Evolutionary conservation across 2,113 vertebrate species (phyloP), one percentile per base, ranked within the genome.

Genomic region (Menidia beryllina): DNA sequence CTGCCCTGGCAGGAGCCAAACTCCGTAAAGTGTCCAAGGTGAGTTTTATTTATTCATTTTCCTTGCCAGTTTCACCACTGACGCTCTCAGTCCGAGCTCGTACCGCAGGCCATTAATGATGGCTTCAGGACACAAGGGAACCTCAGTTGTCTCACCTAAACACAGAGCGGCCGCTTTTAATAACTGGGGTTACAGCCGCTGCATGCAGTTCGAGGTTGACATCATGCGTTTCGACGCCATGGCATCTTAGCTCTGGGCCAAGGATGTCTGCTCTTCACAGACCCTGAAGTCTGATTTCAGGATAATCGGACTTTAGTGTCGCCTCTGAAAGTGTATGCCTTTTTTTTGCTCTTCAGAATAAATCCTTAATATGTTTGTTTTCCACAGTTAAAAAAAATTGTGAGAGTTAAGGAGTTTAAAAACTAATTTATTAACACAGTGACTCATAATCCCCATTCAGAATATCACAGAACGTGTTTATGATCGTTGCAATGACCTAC

Each of bases 21-120:
- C 95, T 98, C 39, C 95, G 94, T 63, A 97, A 94, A 91, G 86
- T 93, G 4, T 85, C 93, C 65, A 97, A 95, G 94, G 96, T 97
- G 68, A 91, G 78, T 25, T 19, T 14, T 6, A n/a, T n/a, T n/a
- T n/a, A n/a, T n/a, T n/a, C n/a, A n/a, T n/a, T n/a, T n/a, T n/a
- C n/a, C n/a, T 7, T 21, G 17, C 7, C 17, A 4, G 43, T 49
- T 43, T 30, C 17, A 3, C 23, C 1, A 20, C 25, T 45, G 41
- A 17, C n/a, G 41, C 17, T 45, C n/a, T 45, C 1, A 19, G 7
- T 45, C n/a, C n/a, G 2, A 45, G 5, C 19, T 45, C 15, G 5
- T 7, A 45, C 19, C 6, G 17, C 39, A 41, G 39, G 5, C 39
- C 15, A 17, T 0, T 45, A 8, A 45, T 19, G 15, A 43, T 19